Base-by-base conservation (phyloP, 2,888 invertebrate species). In the Tinea trinotella region DNA sequence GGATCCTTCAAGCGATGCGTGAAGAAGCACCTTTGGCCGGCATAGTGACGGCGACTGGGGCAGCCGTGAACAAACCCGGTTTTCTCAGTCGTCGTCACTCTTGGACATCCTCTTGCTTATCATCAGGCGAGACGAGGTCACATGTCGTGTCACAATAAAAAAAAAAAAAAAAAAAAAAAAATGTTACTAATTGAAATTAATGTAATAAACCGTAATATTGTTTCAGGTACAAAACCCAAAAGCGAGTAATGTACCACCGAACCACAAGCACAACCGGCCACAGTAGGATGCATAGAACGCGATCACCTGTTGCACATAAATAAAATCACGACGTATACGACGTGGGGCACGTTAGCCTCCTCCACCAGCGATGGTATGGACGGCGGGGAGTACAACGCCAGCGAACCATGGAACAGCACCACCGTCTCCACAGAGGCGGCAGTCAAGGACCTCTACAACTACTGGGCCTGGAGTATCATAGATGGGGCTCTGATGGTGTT, bases 401-500 rank as follows among this genome's bases (percentile, higher is more conserved):
- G 76, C 69, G 71, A 66, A 56, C 67, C 62, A 64, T 74, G 75
- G 73, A 77, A 80, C 68, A 66, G 67, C 63, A 77, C 76, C 64
- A 54, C 56, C 35, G 57, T 58, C n/a, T 44, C 22, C 56, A 62
- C 67, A 57, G 59, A 58, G 17, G 49, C 30, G 19, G 49, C 34
- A 4, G 55, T 55, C 18, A 64, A 67, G 62, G 70, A 75, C 64
- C 64, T 81, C 18, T 83, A 84, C 71, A 81, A 84, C 69, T 80
- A 77, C 67, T 86, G 85, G 86, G 78, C 79, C 57, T 93, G 93
- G 92, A 87, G 90, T 62, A 81, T 89, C 60, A 75, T 91, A 55
- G 92, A 93, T 76, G 87, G 88, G 22, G 67, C 90, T 12, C 80
- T 93, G 50, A 89, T 92, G 73, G 63, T 91, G 55, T 78, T 89